Percentiles rank a stretch among this genome's conserved stretches.
Evolutionary conservation across 2,113 vertebrate genomes (phyloP).

Genomic region (Gambusia holbrooki): DNA sequence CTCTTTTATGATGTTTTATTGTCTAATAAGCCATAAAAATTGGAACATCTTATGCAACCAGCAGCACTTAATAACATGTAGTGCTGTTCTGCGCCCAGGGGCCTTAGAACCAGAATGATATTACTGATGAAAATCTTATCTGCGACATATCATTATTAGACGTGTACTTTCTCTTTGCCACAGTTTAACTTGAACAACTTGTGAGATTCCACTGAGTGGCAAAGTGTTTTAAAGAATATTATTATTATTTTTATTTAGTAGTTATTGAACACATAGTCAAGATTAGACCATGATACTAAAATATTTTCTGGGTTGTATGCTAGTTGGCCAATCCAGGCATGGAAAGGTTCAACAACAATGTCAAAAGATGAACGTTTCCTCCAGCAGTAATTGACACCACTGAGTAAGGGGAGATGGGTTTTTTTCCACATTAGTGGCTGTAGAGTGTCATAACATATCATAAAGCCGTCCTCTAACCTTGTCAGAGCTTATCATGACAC

Average conservation of each 20-base stretch:
- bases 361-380: slow-evolving; percentile 50
- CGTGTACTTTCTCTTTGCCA: slow-evolving; percentile 48
- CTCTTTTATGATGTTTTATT: slow-evolving; percentile 70
- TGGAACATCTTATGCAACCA: slow-evolving; percentile 55
- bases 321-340: background rate
- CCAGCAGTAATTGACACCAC: slow-evolving; percentile 61
- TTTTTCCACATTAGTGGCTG: slow-evolving; percentile 53
- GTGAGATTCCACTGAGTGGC: slow-evolving; percentile 22
- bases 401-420: slow-evolving; percentile 53
- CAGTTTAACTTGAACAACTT: slow-evolving; percentile 24
- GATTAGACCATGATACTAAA: background rate
- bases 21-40: slow-evolving; percentile 72
- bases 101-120: slow-evolving; percentile 75
- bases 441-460: slow-evolving; percentile 73
- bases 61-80: slow-evolving; percentile 55
- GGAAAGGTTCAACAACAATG: background rate
- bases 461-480: slow-evolving; percentile 68
- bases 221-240: background rate
- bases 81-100: slow-evolving; percentile 62
- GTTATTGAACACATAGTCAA: background rate
- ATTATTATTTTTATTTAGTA: background rate
- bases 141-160: slow-evolving; percentile 51
- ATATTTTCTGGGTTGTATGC: background rate
- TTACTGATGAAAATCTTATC: slow-evolving; percentile 77
- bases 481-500: slow-evolving; percentile 75